Evolutionary conservation across 2,888 invertebrate genomes (phyloP).

Genomic region (Actias luna): DNA sequence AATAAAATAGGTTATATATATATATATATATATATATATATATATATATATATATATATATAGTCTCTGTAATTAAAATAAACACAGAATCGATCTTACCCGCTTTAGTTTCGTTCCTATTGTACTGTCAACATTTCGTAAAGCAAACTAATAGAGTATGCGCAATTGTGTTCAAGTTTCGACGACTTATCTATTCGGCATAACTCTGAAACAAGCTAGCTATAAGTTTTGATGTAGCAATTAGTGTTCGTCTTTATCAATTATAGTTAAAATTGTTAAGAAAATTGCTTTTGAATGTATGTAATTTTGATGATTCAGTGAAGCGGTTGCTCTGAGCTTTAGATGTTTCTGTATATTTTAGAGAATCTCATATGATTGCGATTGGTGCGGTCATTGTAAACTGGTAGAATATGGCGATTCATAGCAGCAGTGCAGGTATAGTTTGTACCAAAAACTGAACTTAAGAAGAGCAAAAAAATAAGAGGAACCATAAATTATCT

Average conservation of each 20-base stretch:
- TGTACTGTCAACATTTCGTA: conserved; percentile 1
- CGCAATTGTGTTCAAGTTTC: conserved; percentile 11
- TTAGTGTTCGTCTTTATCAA: conserved; percentile 1
- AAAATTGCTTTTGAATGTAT: conserved; percentile 8
- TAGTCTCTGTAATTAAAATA: neutral
- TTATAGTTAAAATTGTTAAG: neutral
- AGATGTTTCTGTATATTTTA: neutral
- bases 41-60: no score
- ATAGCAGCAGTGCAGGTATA: no score
- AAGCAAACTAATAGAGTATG: conserved; percentile 13
- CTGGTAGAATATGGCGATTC: no score
- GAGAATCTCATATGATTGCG: no score
- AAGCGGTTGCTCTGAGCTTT: neutral
- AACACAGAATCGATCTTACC: neutral
- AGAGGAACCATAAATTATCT: no score
- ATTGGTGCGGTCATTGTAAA: no score
- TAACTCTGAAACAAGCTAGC: neutral
- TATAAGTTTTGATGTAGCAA: conserved; percentile 12
- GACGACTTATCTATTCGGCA: conserved; percentile 5
- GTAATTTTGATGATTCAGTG: neutral
- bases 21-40: no score
- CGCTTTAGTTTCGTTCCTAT: neutral
- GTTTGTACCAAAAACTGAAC: no score
- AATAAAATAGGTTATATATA: no score
- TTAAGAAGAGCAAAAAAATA: no score